Evolutionary conservation across 2,113 vertebrate genomes (phyloP), one percentile per base, ranked within the genome.

Genomic region (Leucosticte australis): DNA sequence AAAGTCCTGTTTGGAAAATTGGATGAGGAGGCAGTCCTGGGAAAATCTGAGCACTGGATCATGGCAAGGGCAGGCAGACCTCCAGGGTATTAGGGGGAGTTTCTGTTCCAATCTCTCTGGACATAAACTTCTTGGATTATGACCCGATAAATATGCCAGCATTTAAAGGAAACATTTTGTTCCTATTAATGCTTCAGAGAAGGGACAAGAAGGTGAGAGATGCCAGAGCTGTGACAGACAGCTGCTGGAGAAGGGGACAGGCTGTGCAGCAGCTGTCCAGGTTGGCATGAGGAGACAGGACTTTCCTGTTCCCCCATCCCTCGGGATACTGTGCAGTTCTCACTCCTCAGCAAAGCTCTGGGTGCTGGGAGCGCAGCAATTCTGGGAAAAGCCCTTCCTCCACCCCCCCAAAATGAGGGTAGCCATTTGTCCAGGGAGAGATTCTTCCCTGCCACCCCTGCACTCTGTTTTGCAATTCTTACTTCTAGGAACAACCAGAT

Each of bases 1-100:
- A 95, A 97, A 93, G 89, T 96, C 93, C 82, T 91, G 79, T 89
- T 93, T 67, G 89, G 86, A 95, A 96, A 96, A 95, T 7, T 87
- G 83, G 83, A 90, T 26, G 55, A 94, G 70, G 35, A 94, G 77
- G 57, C 12, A 2, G 10, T 53, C 78, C 60, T 94, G 83, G 70
- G 89, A 91, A 95, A 95, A 89, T 77, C 21, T 67, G 81, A 88
- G 44, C 0, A 0, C 31, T 57, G 35, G 50, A 94, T 47, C 27
- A 86, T 33, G 21, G 35, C 44, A 20, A 60, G 27, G 55, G n/a
- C 41, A 37, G 55, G 31, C 79, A 70, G n/a, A 77, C 17, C 71
- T 74, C 41, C 39, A 60, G 62, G 19, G 21, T 37, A 31, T 24
- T n/a, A 33, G 24, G 47, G 39, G 49, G 10, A 55, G 33, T 92